Base-by-base conservation (phyloP, 2,888 invertebrate genomes). In the Erynnis tages region DNA sequence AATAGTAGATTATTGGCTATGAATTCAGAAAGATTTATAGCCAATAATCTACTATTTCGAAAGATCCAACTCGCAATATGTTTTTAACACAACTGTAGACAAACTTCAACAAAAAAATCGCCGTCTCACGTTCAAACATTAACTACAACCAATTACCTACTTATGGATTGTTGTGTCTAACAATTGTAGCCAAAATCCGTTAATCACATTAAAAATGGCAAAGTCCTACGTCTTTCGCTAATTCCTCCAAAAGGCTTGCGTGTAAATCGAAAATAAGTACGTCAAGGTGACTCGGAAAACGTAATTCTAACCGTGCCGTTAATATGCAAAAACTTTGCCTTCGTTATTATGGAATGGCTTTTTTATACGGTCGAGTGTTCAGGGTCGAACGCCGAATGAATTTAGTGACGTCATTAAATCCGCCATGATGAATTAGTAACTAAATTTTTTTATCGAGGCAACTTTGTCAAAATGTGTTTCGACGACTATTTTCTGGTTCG, bases 191-290 rank as follows among this genome's bases (percentile, higher is more conserved):
- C 17, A 14, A 23, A 45, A n/a, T 1, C 17, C 19, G 27, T 38
- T 37, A 38, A 48, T 35, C 16, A 30, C 17, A 25, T 43, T 16
- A 32, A 14, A 50, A 35, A 34, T 19, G 19, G 43, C 35, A 14
- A 34, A 21, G 21, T 23, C 44, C 10, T 43, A 4, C n/a, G 29
- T 43, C 11, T 19, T 14, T 21, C 2, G 27, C 43, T 50, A 44
- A 43, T 50, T 34, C 27, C 34, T 19, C 43, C 14, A 10, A 50
- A 27, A 43, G 47, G 32, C 38, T 55, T 54, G 55, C 55, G 58
- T 55, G 53, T 47, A 7, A 37, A 41, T 44, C 38, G 7, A 41
- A 58, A 53, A 55, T 54, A 58, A 53, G 54, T 54, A 57, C 54
- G 47, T 43, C 55, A 58, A 56, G 52, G 55, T 56, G 59, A 55